Base-by-base conservation (phyloP, 2,113 vertebrate genomes). In the Mobula hypostoma region DNA sequence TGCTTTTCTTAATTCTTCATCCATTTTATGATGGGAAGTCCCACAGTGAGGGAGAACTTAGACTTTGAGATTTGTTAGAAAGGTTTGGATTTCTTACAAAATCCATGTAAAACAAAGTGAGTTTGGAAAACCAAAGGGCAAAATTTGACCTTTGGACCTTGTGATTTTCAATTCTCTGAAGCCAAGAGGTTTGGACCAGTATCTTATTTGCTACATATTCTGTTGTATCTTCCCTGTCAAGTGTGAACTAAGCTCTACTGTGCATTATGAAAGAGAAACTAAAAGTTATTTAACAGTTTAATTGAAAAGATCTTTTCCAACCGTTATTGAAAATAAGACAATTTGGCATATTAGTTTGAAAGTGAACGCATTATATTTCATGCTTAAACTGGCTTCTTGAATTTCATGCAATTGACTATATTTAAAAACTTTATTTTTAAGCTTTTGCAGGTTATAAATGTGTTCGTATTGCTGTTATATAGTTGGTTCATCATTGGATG, bases 351-450 rank as follows among this genome's bases (percentile, higher is more conserved):
- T 88, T 63, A 88, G 83, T 61, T 63, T 63, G 83, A 88, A 27
- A 27, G 58, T 27, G n/a, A 19, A 14, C 58, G 4, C 58, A 63
- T 88, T n/a, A 12, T 14, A 63, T 58, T 12, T 88, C 12, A 61
- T 85, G 82, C 58, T 85, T 11, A 61, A 63, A 58, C 27, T 95
- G n/a, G 94, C 24, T 93, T 63, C 94, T 32, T 56, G 94, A 94
- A 94, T 95, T 94, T 91, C 68, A 95, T 94, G 94, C 94, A 82
- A 78, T 83, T 82, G 74, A 94, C 94, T 95, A 78, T 24, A 94
- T 94, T 15, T 88, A n/a, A 21, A 94, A 87, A 94, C 90, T 83
- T 90, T 95, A 94, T 91, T 95, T 94, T 94, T 95, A 58, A 95
- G 94, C 94, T 94, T 94, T 61, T 7, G 27, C 68, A 70, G 68